Conservation (phyloP, 2,888 invertebrate species). For the Serripes groenlandicus region DNA sequence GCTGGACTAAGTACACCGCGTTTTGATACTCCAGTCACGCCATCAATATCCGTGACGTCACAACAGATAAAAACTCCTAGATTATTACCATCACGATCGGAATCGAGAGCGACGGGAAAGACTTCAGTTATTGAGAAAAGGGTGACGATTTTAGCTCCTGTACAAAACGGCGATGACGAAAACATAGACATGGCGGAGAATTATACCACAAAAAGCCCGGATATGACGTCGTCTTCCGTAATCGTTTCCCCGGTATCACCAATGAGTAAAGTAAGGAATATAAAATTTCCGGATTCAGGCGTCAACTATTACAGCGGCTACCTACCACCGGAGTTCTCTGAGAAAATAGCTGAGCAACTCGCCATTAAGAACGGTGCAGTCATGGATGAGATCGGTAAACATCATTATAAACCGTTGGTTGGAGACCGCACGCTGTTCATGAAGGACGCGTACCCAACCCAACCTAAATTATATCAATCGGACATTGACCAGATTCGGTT, state of each 20-base stretch:
- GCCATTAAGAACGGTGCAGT: background rate
- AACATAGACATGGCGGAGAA: background rate
- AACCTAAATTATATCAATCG: constrained; percentile 41
- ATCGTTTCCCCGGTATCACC: constrained; percentile 8
- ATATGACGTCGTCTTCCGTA: background rate
- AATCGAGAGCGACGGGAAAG: constrained; percentile 22
- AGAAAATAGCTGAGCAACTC: constrained; percentile 42
- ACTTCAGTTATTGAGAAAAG: constrained; percentile 36
- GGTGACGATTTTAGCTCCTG: constrained; percentile 40
- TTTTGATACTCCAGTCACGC: constrained; percentile 17
- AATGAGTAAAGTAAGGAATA: background rate
- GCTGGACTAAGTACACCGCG: background rate
- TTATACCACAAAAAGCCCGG: background rate
- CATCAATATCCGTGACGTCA: constrained; percentile 2
- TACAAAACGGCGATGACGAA: background rate
- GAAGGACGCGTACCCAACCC: constrained; percentile 44
- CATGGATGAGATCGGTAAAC: background rate
- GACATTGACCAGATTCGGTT: constrained; percentile 59
- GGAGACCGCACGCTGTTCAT: constrained; percentile 55
- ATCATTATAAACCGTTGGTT: constrained; percentile 54
- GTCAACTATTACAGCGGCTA: constrained; percentile 62
- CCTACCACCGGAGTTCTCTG: constrained; percentile 54
- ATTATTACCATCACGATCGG: background rate
- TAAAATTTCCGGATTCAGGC: constrained; percentile 30
- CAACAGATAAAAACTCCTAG: background rate